Evolutionary conservation across 2,888 invertebrate genomes (phyloP), one percentile per base, ranked within the genome.

Genomic region (Tribolium freemani): DNA sequence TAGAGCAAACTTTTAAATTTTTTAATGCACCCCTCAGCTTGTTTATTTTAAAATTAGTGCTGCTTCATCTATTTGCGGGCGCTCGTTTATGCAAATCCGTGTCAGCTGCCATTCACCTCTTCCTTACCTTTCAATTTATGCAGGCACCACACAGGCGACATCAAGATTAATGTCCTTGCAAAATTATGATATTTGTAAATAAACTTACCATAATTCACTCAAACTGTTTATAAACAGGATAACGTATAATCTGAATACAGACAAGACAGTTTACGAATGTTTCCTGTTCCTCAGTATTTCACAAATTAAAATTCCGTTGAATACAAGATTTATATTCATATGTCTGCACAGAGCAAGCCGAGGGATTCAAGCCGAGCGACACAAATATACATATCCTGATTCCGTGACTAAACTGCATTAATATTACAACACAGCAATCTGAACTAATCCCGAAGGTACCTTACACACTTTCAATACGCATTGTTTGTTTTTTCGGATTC

Each of bases 331-430:
- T 73, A 76, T 76, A 76, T 76, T 74, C 74, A 74, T 75, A 69
- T 54, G 71, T 68, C 67, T 73, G 69, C 73, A 71, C 64, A 53
- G 64, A 60, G 69, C 53, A 67, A 71, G 56, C 68, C 31, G 61
- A 60, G 68, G 73, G 67, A 71, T 69, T 58, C 71, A 38, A 72
- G 63, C 63, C 63, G 66, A 67, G 64, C 67, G 72, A 72, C 74
- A 71, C 76, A 76, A 76, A 74, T 74, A 70, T 72, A 74, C 73
- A 74, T 74, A 76, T 75, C 67, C 76, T 69, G 74, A 72, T 75
- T 76, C 68, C 76, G 76, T 76, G 76, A 76, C 76, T 76, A 70
- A 76, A 76, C 74, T 76, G 72, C 75, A 76, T 76, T 75, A 76
- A 75, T 75, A 75, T 72, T 70, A 64, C 60, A 72, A 71, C 72